Evolutionary conservation across 2,797 vertebrate species (phyloP).

Genomic region (Microhierax caerulescens): DNA sequence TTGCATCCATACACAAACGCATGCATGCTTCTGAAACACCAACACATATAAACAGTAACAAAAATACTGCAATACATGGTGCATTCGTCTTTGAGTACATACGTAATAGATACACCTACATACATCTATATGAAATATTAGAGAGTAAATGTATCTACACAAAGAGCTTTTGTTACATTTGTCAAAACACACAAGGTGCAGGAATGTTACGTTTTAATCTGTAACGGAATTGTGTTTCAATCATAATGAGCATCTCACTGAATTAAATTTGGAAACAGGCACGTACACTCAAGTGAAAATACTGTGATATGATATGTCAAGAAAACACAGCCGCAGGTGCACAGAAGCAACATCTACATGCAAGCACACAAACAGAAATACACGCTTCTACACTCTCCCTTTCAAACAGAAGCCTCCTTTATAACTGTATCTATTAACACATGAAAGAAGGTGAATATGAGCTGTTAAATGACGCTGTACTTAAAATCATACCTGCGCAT

Average conservation of each 20-base stretch:
- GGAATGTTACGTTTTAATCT: not conserved
- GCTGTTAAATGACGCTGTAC: not conserved
- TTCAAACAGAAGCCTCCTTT: not conserved
- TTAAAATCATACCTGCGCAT: not conserved
- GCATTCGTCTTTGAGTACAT: not conserved
- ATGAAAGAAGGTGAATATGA: not conserved
- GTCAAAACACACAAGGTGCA: not conserved
- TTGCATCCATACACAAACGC: slow-evolving; percentile 53
- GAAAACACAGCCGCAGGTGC: slow-evolving; percentile 45
- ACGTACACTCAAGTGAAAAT: not conserved
- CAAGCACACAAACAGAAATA: not conserved
- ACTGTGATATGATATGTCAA: not conserved
- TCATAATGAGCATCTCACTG: not conserved
- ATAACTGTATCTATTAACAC: not conserved
- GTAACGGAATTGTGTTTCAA: not conserved
- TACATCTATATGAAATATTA: not conserved
- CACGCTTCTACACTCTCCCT: not conserved
- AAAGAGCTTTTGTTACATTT: not conserved
- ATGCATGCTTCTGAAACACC: slow-evolving; percentile 50
- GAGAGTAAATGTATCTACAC: not conserved
- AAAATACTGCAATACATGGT: not conserved
- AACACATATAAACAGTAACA: not conserved
- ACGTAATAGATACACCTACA: not conserved
- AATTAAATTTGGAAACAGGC: not conserved
- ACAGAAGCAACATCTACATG: slow-evolving; percentile 33